phyloP scores from a whole-genome alignment of 64 coral and sea anemone species.

The Pachyseris speciosa region DNA sequence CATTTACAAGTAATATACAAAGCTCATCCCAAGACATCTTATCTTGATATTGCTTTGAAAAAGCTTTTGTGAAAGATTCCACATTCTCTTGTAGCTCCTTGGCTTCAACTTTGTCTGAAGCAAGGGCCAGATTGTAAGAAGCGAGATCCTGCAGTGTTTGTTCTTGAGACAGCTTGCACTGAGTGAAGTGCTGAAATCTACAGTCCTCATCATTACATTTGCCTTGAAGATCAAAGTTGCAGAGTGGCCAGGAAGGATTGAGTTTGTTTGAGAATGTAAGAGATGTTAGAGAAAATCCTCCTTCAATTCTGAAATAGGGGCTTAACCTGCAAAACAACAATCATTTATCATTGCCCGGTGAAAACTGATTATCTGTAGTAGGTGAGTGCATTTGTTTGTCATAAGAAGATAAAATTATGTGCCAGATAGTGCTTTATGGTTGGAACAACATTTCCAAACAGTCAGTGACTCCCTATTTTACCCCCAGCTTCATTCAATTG shows the following conservation, averaged over 20 bases:
- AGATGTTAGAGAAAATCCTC: conserved; percentile 73
- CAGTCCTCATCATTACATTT: conserved; percentile 93
- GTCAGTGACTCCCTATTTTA: too few species aligned
- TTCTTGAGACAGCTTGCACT: conserved; percentile 50
- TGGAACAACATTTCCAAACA: too few species aligned
- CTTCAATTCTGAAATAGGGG: conserved; percentile 83
- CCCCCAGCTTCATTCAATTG: too few species aligned
- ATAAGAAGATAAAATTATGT: too few species aligned
- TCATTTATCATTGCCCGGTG: too few species aligned
- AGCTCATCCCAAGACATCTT: conserved; percentile 86
- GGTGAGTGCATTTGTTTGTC: too few species aligned
- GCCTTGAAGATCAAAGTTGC: conserved; percentile 84
- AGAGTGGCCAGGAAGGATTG: conserved; percentile 35
- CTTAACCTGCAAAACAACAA: conserved; percentile 65
- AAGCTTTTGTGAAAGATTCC: conserved; percentile 48
- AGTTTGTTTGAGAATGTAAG: conserved; percentile 72
- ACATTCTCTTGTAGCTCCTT: conserved; percentile 19
- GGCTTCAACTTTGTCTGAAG: not conserved
- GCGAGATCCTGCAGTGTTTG: conserved; percentile 73
- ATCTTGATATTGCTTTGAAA: conserved; percentile 69
- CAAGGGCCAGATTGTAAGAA: not conserved
- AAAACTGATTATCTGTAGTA: too few species aligned
- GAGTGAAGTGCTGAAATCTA: conserved; percentile 56
- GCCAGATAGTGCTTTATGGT: too few species aligned
- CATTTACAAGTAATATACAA: conserved; percentile 80